Evolutionary conservation across 2,113 vertebrate species (phyloP).

Genomic region (Corydoras sp.): DNA sequence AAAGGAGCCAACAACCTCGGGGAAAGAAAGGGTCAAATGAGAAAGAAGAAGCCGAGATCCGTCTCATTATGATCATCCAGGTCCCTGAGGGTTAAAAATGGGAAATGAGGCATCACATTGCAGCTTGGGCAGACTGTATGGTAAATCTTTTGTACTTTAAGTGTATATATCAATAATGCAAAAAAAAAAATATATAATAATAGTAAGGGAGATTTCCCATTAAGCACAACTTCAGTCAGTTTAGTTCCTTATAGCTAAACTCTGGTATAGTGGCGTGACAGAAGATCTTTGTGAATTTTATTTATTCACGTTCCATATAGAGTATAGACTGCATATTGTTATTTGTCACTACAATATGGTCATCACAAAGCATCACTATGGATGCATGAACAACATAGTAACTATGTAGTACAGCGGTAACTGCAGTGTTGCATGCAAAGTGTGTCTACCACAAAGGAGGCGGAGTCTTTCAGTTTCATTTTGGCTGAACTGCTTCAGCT

Average conservation of each 20-base stretch:
- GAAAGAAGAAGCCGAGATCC: background rate
- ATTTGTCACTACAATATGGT: background rate
- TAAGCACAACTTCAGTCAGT: too few relatives aligned
- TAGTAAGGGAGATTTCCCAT: background rate
- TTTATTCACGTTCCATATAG: too few relatives aligned
- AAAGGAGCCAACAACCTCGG: background rate
- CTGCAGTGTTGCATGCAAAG: constrained; percentile 11
- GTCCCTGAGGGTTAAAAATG: background rate
- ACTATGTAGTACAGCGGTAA: background rate
- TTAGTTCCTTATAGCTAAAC: too few relatives aligned
- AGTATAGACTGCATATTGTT: too few relatives aligned
- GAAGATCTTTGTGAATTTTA: too few relatives aligned
- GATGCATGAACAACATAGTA: constrained; percentile 1
- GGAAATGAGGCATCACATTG: background rate
- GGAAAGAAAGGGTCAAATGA: background rate
- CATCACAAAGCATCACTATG: background rate
- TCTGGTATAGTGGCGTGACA: too few relatives aligned
- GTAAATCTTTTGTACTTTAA: background rate
- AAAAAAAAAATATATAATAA: background rate
- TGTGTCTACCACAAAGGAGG: background rate
- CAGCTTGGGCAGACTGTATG: background rate
- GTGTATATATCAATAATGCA: too few relatives aligned
- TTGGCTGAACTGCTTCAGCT: background rate
- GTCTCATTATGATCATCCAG: background rate
- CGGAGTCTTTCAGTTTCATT: constrained; percentile 4